Base-by-base conservation (phyloP, 1,140 invertebrate species). In the Macrobrachium rosenbergii region DNA sequence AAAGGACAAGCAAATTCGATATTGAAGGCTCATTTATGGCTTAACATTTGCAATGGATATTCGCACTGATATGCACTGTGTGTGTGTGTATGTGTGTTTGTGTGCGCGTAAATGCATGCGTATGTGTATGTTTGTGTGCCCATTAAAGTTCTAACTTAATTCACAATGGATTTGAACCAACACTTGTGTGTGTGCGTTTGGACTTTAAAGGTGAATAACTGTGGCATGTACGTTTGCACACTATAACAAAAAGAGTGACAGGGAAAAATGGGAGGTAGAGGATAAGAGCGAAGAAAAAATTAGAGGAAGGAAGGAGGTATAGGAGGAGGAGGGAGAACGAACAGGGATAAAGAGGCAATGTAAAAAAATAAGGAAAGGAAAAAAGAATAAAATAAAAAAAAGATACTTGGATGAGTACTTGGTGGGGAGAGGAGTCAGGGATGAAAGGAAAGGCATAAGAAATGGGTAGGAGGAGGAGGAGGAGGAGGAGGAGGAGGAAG, bases 301-400 rank as follows among this genome's bases (percentile, higher is more conserved):
- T 0, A 76, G 7, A n/a, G 5, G 2, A 11, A 59, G 17, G 78
- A 63, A 59, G 59, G 14, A 80, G 0, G 23, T 19, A 37, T 11
- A 63, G 52, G 1, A 59, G 17, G 1, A 59, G 17, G 52, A 62
- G 78, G 43, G 21, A 80, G 78, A 79, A 52, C 8, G 78, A 21
- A n/a, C 19, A 59, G 37, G 60, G 43, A 59, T 23, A 43, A 80
- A 45, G 59, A 45, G 43, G 21, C 21, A 43, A 72, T 0, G 69
- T 19, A 82, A 82, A 37, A 82, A 64, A 82, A 37, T 52, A 64
- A 73, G n/a, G 58, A 45, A 60, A 2, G 45, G 43, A 16, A 63
- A 14, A 76, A 23, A 79, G 52, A 58, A 59, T 21, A 45, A 12
- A 62, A 60, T 2, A 79, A n/a, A 80, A 16, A 63, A n/a, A 63